A percentile compares a stretch with the other conserved stretches of the same genome.
Conservation (phyloP, 2,113 vertebrate genomes). For the Scomber japonicus region DNA sequence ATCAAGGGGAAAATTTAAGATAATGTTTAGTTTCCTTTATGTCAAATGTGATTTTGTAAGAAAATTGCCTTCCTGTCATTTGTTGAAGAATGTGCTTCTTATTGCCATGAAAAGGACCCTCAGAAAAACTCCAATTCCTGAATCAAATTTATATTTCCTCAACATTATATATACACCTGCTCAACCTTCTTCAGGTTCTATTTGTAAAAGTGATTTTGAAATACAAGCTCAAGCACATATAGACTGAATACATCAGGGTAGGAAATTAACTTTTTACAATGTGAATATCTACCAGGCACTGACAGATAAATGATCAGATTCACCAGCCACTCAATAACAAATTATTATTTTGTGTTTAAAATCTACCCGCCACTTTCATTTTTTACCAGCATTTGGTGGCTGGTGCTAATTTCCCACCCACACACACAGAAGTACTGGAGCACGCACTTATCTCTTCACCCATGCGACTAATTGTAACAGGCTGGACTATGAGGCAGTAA, state of each 20-base stretch:
- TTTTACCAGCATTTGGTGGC: background rate
- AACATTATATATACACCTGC: too few relatives aligned
- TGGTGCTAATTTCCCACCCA: background rate
- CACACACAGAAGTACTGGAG: slow-evolving; percentile 25
- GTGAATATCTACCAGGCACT: too few relatives aligned
- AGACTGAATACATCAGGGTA: too few relatives aligned
- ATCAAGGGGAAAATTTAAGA: background rate
- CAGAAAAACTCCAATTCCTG: background rate
- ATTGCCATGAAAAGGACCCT: background rate
- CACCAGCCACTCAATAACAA: too few relatives aligned
- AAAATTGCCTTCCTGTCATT: background rate
- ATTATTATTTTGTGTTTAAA: too few relatives aligned
- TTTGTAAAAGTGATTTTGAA: too few relatives aligned
- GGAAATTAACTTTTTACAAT: too few relatives aligned
- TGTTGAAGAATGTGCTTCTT: background rate
- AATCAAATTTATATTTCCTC: too few relatives aligned
- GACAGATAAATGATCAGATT: too few relatives aligned
- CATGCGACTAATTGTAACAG: slow-evolving; percentile 62
- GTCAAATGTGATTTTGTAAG: background rate
- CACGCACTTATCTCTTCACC: slow-evolving; percentile 55
- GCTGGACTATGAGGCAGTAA: slow-evolving; percentile 65
- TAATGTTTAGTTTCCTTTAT: background rate
- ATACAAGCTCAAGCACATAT: too few relatives aligned
- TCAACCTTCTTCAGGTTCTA: too few relatives aligned
- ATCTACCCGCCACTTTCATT: too few relatives aligned